Evolutionary conservation across 2,797 vertebrate genomes (phyloP).

Genomic region (Sandelia bainsii): DNA sequence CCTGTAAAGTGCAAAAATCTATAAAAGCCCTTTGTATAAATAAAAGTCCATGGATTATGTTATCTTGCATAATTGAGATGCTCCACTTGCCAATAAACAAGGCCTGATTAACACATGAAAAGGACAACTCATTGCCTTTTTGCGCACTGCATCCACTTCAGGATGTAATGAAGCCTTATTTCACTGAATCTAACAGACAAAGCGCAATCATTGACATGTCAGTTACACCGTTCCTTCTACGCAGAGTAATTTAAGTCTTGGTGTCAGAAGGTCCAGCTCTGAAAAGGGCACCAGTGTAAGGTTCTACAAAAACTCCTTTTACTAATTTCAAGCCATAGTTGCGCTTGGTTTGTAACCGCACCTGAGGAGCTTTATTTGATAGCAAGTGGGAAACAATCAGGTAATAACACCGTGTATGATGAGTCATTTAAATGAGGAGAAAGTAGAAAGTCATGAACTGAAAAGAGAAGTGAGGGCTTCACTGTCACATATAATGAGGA

Average conservation of each 20-base stretch:
- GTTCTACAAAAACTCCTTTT: slow-evolving; percentile 5
- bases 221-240: slow-evolving; percentile 35
- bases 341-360: slow-evolving; percentile 13
- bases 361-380: slow-evolving; percentile 16
- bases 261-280: slow-evolving; percentile 34
- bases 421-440: slow-evolving; percentile 55
- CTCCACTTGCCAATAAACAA: slow-evolving; percentile 33
- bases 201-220: slow-evolving; percentile 62
- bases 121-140: slow-evolving; percentile 25
- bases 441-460: slow-evolving; percentile 27
- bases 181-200: slow-evolving; percentile 31
- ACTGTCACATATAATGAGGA: slow-evolving; percentile 70
- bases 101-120: slow-evolving; percentile 54
- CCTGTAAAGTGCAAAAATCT: background rate
- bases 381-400: slow-evolving; percentile 16
- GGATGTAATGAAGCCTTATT: slow-evolving; percentile 44
- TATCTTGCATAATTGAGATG: slow-evolving; percentile 10
- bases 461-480: slow-evolving; percentile 40
- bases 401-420: slow-evolving; percentile 23
- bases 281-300: slow-evolving; percentile 50
- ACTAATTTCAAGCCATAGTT: slow-evolving; percentile 37
- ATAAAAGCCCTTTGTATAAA: background rate
- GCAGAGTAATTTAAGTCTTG: slow-evolving; percentile 28
- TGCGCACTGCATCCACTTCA: slow-evolving; percentile 26
- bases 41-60: slow-evolving; percentile 5